Evolutionary conservation across 1,140 invertebrate species (phyloP).

Genomic region (Diorhabda elongata): DNA sequence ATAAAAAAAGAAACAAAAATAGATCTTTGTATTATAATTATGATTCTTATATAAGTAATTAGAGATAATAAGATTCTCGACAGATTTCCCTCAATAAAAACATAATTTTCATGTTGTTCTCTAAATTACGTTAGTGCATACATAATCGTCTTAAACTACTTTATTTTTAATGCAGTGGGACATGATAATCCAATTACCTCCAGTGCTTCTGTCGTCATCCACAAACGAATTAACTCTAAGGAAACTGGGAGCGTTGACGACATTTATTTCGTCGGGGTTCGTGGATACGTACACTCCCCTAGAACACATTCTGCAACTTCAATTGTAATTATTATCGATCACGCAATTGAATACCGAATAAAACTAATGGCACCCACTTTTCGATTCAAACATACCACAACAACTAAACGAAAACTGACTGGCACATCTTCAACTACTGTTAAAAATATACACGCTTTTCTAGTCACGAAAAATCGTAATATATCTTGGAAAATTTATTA

Average conservation of each 20-base stretch:
- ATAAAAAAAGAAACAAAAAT: no score
- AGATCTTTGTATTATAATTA: no score
- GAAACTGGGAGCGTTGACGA: slow-evolving; percentile 33
- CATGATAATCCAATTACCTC: slow-evolving; percentile 1
- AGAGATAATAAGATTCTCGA: no score
- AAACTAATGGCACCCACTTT: slow-evolving; percentile 6
- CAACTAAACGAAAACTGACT: slow-evolving; percentile 24
- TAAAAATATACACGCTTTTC: slow-evolving; percentile 23
- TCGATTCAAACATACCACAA: slow-evolving; percentile 8
- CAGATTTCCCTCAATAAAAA: no score
- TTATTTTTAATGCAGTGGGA: no score
- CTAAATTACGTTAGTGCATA: no score
- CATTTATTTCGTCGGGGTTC: slow-evolving; percentile 24
- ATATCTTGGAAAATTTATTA: no score
- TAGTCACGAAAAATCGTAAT: slow-evolving; percentile 17
- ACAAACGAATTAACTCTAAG: slow-evolving; percentile 37
- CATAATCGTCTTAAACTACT: no score
- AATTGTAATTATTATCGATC: slow-evolving; percentile 7
- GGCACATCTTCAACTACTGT: slow-evolving; percentile 26
- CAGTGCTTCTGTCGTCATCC: slow-evolving; percentile 30
- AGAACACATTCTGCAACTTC: slow-evolving; percentile 32
- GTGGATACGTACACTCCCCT: slow-evolving; percentile 27
- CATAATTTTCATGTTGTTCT: no score
- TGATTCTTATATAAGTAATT: no score
- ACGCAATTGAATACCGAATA: slow-evolving; percentile 8